phyloP scores from a whole-genome alignment of 2,888 invertebrate genomes.

The Melinopterus prodromus region DNA sequence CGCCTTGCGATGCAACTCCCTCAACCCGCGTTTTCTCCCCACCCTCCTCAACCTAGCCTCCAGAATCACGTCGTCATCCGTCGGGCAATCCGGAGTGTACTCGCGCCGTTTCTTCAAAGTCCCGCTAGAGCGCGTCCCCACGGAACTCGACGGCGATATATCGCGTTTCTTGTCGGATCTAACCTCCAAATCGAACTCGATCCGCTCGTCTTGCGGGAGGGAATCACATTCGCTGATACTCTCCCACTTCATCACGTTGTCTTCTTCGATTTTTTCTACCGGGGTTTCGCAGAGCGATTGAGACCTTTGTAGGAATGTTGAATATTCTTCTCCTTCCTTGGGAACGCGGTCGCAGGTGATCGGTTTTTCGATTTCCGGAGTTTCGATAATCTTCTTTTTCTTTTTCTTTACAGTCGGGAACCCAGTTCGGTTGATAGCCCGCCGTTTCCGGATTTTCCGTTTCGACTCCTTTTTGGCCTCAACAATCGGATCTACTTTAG shows the following conservation, averaged over 20 bases:
- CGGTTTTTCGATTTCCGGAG: slow-evolving; percentile 36
- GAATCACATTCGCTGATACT: slow-evolving; percentile 69
- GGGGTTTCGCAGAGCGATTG: slow-evolving; percentile 67
- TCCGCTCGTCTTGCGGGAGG: slow-evolving; percentile 67
- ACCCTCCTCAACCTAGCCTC: slow-evolving; percentile 48
- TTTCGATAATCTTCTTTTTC: slow-evolving; percentile 69
- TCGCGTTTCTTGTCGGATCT: slow-evolving; percentile 55
- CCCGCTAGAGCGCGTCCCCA: slow-evolving; percentile 48
- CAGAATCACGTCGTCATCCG: slow-evolving; percentile 53
- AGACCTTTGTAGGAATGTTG: slow-evolving; percentile 71
- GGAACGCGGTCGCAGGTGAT: slow-evolving; percentile 72
- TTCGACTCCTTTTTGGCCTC: slow-evolving; percentile 46
- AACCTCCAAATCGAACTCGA: slow-evolving; percentile 63
- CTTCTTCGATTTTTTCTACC: slow-evolving; percentile 66
- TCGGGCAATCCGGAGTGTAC: slow-evolving; percentile 38
- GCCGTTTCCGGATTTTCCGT: slow-evolving; percentile 69
- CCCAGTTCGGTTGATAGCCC: slow-evolving; percentile 86
- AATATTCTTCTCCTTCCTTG: slow-evolving; percentile 72
- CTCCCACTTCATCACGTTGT: slow-evolving; percentile 65
- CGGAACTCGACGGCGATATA: slow-evolving; percentile 46
- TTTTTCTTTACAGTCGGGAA: slow-evolving; percentile 86
- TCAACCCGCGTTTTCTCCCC: slow-evolving; percentile 31
- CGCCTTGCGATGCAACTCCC: slow-evolving; percentile 46
- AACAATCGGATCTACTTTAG: slow-evolving; percentile 43
- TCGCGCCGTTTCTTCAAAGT: slow-evolving; percentile 36